Conservation (phyloP, 2,797 vertebrate species). For the Amazona ochrocephala region DNA sequence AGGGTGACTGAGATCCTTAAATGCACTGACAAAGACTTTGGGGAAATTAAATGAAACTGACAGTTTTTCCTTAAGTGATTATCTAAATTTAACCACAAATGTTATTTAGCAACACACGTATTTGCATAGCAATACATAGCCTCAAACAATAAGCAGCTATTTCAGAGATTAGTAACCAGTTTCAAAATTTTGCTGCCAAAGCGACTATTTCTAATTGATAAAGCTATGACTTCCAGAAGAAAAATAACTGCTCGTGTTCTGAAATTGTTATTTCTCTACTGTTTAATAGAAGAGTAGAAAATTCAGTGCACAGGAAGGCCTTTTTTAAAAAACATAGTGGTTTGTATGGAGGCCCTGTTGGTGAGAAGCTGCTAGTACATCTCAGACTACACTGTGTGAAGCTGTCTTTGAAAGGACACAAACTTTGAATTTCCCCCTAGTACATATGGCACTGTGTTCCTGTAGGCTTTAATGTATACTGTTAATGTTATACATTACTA, state of each 20-base stretch:
- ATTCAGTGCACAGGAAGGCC: background rate
- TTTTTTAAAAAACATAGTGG: background rate
- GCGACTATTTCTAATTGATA: background rate
- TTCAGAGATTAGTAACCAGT: background rate
- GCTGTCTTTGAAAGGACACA: background rate
- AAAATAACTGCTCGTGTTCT: background rate
- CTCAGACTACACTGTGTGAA: background rate
- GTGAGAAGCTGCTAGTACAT: background rate
- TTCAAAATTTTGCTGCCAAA: constrained; percentile 17
- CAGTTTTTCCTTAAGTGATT: constrained; percentile 19
- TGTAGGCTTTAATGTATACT: background rate
- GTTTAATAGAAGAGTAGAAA: background rate
- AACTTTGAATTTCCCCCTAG: background rate
- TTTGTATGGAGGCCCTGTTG: background rate
- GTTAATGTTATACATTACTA: background rate
- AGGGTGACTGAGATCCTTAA: background rate
- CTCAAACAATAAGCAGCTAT: constrained; percentile 2
- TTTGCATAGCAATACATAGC: background rate
- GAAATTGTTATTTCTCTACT: background rate
- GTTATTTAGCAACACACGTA: background rate
- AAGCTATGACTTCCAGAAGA: background rate
- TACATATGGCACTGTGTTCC: background rate
- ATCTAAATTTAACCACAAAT: constrained; percentile 38
- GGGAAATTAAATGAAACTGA: constrained; percentile 19
- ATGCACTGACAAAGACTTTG: constrained; percentile 2